These are phyloP conservation scores for Meloidogyne hapla DNA, from an alignment of 1,140 invertebrate species.

Conservation along the genomic window DNA sequence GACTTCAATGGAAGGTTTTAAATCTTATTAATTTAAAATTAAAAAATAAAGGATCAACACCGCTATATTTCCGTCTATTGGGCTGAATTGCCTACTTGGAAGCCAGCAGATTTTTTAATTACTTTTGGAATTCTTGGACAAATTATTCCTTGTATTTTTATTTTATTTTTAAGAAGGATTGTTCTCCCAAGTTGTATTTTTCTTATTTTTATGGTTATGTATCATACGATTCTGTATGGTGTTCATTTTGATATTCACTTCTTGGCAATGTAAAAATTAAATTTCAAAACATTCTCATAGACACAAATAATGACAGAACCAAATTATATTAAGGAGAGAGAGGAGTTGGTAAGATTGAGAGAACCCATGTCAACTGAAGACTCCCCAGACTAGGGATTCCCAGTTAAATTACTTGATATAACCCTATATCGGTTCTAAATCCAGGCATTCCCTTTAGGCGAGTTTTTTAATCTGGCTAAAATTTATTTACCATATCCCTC, in stretches of 20 bases:
- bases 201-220: slow-evolving; percentile 6
- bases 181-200: slow-evolving; percentile 7
- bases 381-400: too few relatives aligned
- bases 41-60: slow-evolving; percentile 14
- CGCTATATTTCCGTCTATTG: slow-evolving; percentile 4
- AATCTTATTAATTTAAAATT: background rate
- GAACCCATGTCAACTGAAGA: too few relatives aligned
- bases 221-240: slow-evolving; percentile 4
- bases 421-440: too few relatives aligned
- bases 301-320: too few relatives aligned
- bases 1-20: background rate
- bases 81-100: background rate
- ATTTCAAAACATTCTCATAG: too few relatives aligned
- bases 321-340: too few relatives aligned
- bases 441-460: too few relatives aligned
- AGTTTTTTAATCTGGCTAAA: too few relatives aligned
- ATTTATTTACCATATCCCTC: too few relatives aligned
- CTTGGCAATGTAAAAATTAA: slow-evolving; percentile 2
- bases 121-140: slow-evolving; percentile 4
- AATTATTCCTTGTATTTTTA: background rate
- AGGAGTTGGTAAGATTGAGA: too few relatives aligned
- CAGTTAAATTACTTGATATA: too few relatives aligned
- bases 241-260: background rate
- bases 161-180: background rate
- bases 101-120: background rate